Evolutionary conservation across 1,140 invertebrate genomes (phyloP), one percentile per base, ranked within the genome.

Genomic region (Papilio polyxenes): DNA sequence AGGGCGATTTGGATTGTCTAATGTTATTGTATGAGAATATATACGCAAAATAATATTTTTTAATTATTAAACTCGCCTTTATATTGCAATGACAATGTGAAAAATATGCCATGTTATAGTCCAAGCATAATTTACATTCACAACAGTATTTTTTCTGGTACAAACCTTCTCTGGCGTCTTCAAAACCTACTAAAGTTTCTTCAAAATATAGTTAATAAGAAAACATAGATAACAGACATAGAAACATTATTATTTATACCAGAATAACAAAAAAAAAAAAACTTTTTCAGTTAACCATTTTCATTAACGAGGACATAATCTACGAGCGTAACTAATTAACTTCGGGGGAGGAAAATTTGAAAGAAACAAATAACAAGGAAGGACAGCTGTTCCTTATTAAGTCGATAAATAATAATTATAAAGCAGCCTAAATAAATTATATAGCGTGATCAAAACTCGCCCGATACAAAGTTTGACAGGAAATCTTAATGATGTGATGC

Each of bases 361-460:
- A 72, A 72, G 65, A 72, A 72, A 72, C 65, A 72, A 72, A 72
- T 72, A 72, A 72, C 65, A 72, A 72, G 65, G 31, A 72, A 72
- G 31, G 65, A 72, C 65, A 72, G 65, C 65, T 72, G 65, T 31
- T 15, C 65, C 65, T 72, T 72, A 72, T 72, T 72, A 72, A 72
- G 31, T 72, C 65, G 13, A 72, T 72, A 72, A 72, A 72, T 72
- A 72, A 72, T 72, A 72, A 72, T 72, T 72, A 72, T 72, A 72
- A 72, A 72, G 31, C 65, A 72, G 65, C 65, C 65, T 17, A 72
- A 72, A 72, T 72, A 40, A 72, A 72, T 72, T 72, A 72, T 72
- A 11, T 72, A 72, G 37, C 31, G 31, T 72, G 37, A 72, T 72
- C 65, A 72, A 37, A 72, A 72, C 62, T 65, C 62, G 62, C 23